A percentile compares a stretch with the other conserved stretches of the same genome.
Evolutionary conservation across 2,888 invertebrate species (phyloP).

Genomic region (Mythimna ferrago): DNA sequence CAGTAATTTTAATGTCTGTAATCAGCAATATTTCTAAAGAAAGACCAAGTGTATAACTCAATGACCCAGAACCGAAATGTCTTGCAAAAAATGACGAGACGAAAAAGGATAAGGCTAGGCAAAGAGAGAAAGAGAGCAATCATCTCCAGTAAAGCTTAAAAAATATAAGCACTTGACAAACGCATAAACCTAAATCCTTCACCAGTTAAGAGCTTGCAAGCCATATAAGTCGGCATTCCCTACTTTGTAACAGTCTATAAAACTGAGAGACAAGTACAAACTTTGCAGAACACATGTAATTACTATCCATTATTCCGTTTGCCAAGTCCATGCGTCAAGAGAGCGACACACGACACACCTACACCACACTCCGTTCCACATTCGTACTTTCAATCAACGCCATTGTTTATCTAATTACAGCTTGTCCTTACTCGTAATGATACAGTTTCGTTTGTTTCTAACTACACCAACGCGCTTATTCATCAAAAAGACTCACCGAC

Average conservation of each 20-base stretch:
- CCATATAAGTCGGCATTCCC: slow-evolving; percentile 40
- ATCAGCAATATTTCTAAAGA: no score
- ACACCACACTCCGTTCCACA: slow-evolving; percentile 75
- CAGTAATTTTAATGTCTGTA: no score
- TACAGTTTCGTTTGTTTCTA: slow-evolving; percentile 72
- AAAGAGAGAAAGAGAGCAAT: not conserved
- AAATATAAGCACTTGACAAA: slow-evolving; percentile 35
- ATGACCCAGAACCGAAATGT: no score
- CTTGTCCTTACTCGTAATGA: slow-evolving; percentile 74
- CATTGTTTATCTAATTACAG: slow-evolving; percentile 83
- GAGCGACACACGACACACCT: slow-evolving; percentile 62
- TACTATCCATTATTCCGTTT: slow-evolving; percentile 59
- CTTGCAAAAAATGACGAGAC: no score
- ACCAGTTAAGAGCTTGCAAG: slow-evolving; percentile 33
- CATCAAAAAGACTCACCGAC: slow-evolving; percentile 71
- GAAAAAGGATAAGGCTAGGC: no score
- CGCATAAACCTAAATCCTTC: slow-evolving; percentile 38
- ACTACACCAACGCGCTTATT: slow-evolving; percentile 74
- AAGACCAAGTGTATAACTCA: no score
- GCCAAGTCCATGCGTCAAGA: slow-evolving; percentile 56
- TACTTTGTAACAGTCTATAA: slow-evolving; percentile 56
- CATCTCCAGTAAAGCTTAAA: slow-evolving; percentile 32
- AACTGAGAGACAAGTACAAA: slow-evolving; percentile 47
- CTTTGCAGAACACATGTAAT: slow-evolving; percentile 53
- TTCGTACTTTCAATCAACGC: slow-evolving; percentile 78